Evolutionary conservation across 2,888 invertebrate genomes (phyloP).

Genomic region (Bruchidius siliquastri): DNA sequence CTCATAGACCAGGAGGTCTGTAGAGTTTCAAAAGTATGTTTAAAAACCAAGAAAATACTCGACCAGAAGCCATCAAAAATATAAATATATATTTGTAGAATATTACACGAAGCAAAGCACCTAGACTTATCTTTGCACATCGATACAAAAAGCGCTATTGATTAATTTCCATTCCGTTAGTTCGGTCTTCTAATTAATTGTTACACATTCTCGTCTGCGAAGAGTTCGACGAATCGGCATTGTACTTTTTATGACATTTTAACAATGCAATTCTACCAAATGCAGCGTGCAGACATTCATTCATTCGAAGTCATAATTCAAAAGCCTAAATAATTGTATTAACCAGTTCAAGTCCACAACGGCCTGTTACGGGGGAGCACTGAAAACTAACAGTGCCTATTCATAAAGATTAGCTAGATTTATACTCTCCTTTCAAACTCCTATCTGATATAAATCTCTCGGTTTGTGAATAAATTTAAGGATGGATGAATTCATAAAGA

Average conservation of each 20-base stretch:
- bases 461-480: too few relatives aligned
- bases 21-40: too few relatives aligned
- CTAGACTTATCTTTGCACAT: too few relatives aligned
- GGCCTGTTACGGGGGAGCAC: neutral
- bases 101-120: too few relatives aligned
- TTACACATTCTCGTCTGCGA: neutral
- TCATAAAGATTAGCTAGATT: neutral
- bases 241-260: neutral
- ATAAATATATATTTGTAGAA: too few relatives aligned
- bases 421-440: neutral
- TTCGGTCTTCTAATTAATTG: neutral
- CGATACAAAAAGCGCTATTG: too few relatives aligned
- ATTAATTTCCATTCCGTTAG: too few relatives aligned
- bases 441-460: too few relatives aligned
- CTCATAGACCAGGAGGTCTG: too few relatives aligned
- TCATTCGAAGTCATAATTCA: neutral
- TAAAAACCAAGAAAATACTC: too few relatives aligned
- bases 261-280: neutral
- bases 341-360: neutral
- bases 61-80: too few relatives aligned
- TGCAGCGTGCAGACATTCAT: neutral
- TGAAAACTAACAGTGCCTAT: neutral
- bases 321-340: neutral
- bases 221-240: neutral
- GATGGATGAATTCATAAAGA: too few relatives aligned